A percentile compares a stretch with the other conserved stretches of the same genome.
Conservation (phyloP, 2,113 vertebrate genomes). For the Ptilorrhoa leucosticta region DNA sequence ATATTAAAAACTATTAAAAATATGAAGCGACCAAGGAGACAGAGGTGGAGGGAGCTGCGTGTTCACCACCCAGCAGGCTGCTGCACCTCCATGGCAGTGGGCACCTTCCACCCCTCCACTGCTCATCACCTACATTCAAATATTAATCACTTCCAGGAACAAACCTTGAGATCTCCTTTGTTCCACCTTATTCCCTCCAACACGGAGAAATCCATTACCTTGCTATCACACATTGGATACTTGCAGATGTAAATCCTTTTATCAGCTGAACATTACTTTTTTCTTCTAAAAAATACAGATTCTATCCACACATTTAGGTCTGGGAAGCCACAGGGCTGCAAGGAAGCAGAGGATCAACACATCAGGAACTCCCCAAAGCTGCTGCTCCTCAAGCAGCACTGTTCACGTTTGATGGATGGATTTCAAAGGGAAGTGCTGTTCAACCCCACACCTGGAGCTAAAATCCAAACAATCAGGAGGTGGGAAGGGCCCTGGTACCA, state of each 20-base stretch:
- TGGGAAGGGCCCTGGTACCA: neutral
- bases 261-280: neutral
- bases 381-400: neutral
- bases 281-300: neutral
- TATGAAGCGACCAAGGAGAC: neutral
- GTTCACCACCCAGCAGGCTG: rapidly evolving
- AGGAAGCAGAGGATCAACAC: neutral
- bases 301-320: rapidly evolving
- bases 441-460: neutral
- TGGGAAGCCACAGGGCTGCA: neutral
- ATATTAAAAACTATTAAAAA: neutral
- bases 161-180: neutral
- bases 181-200: neutral
- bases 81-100: neutral
- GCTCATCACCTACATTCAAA: neutral
- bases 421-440: rapidly evolving
- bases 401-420: rapidly evolving
- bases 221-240: neutral
- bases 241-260: neutral
- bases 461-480: neutral
- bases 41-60: neutral
- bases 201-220: neutral
- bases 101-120: neutral
- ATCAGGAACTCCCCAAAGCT: neutral
- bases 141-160: neutral